A percentile compares a stretch with the other conserved stretches of the same genome.
phyloP scores from a whole-genome alignment of 1,140 invertebrate genomes.

The Listronotus oregonensis region DNA sequence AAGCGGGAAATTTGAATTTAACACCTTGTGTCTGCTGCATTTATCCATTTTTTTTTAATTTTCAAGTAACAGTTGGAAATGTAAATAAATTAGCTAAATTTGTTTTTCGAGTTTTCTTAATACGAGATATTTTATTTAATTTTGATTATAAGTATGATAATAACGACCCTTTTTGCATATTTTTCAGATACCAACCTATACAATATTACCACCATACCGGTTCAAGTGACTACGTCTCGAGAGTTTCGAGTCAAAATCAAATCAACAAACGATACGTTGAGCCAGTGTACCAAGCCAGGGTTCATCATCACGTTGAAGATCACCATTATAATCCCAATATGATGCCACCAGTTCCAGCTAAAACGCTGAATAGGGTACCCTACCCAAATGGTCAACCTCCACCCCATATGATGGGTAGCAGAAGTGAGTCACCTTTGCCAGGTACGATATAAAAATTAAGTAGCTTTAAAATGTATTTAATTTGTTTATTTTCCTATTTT shows the following conservation, averaged over 20 bases:
- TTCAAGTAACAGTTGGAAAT: too few species aligned
- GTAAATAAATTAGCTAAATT: too few species aligned
- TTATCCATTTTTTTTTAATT: too few species aligned
- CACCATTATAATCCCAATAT: slow-evolving; percentile 43
- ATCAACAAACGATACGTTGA: slow-evolving; percentile 52
- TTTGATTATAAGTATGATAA: too few species aligned
- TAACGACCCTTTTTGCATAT: not conserved
- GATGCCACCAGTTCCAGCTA: slow-evolving; percentile 33
- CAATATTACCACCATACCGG: slow-evolving; percentile 24
- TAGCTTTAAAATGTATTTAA: too few species aligned
- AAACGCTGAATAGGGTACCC: slow-evolving; percentile 47
- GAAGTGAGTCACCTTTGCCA: slow-evolving; percentile 52
- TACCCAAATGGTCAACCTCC: slow-evolving; percentile 52
- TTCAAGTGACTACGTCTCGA: slow-evolving; percentile 31
- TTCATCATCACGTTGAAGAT: slow-evolving; percentile 45
- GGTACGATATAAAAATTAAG: slow-evolving; percentile 9
- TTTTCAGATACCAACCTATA: slow-evolving; percentile 38
- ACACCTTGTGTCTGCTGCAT: too few species aligned
- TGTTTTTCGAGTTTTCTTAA: too few species aligned
- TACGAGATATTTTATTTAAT: too few species aligned
- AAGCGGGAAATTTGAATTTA: too few species aligned
- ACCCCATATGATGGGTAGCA: slow-evolving; percentile 45
- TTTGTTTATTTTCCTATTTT: too few species aligned
- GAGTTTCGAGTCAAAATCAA: slow-evolving; percentile 53
- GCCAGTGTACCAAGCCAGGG: slow-evolving; percentile 54